Evolutionary conservation across 2,797 vertebrate species (phyloP), one percentile per base, ranked within the genome.

Genomic region (Lycodopsis pacificus): DNA sequence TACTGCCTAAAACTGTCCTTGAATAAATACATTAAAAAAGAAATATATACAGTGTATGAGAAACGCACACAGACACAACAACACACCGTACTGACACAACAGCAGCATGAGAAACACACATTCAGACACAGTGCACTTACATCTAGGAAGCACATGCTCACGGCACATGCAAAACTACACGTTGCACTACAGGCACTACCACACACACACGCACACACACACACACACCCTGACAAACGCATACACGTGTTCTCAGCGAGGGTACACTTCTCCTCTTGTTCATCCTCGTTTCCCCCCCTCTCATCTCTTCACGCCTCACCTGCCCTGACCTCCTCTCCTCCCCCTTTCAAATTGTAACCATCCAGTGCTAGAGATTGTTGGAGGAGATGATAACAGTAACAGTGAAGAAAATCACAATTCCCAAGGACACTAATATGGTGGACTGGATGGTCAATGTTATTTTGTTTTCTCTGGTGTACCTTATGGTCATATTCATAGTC

Each of bases 231-330:
- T 11, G 15, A 22, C 54, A 32, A 15, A 59, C 6, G 2, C 71
- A 59, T 11, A 36, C 70, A 81, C 42, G 64, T 76, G 63, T 54
- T 59, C 84, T 69, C 85, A 86, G 79, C 66, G 5, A 73, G 75
- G 56, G 36, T 48, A 76, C 81, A 67, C 77, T 17, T 75, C 56
- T 77, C 42, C 38, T 73, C 62, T 71, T 74, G 69, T 81, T 87
- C 74, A 66, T 72, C 63, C 63, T 27, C 36, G 36, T 71, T 81
- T 74, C 44, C 4, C 36, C 56, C 36, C n/a, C 27, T 66, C n/a
- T 49, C 9, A n/a, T 49, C 30, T 73, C 76, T 57, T 63, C 68
- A 70, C 1, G 13, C 70, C 63, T 80, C 66, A 75, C 69, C 62
- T 86, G 38, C 38, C 53, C 11, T 74, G 46, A 73, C 77, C 65